A percentile compares a stretch with the other conserved stretches of the same genome.
phyloP scores from a whole-genome alignment of 2,113 vertebrate species.

The Nansenia antarctica region DNA sequence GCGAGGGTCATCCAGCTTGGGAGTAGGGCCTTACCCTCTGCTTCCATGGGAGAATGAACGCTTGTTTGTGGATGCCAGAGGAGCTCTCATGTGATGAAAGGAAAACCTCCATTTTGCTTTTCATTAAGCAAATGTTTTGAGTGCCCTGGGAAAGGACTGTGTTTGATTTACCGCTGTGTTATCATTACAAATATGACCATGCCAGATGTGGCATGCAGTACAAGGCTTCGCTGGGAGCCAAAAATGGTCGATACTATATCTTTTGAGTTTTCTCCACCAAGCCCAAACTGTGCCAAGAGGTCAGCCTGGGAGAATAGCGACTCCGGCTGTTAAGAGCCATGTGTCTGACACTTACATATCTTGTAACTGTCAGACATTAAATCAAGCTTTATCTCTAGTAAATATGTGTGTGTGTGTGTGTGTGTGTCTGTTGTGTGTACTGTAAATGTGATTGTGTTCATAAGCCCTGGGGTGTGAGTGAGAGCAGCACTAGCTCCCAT shows the following conservation, averaged over 20 bases:
- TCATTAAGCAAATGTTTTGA: slow-evolving; percentile 41
- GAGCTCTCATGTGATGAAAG: slow-evolving; percentile 61
- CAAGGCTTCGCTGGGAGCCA: slow-evolving; percentile 54
- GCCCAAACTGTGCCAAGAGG: slow-evolving; percentile 39
- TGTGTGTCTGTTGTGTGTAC: background rate
- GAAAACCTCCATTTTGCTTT: slow-evolving; percentile 51
- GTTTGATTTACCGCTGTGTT: slow-evolving; percentile 66
- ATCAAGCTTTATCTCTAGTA: slow-evolving; percentile 23
- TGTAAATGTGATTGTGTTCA: background rate
- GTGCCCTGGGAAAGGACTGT: slow-evolving; percentile 51
- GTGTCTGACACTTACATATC: slow-evolving; percentile 45
- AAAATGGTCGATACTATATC: slow-evolving; percentile 56
- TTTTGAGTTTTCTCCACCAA: slow-evolving; percentile 42
- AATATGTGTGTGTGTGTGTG: background rate
- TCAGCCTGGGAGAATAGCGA: slow-evolving; percentile 51
- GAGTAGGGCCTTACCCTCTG: slow-evolving; percentile 36
- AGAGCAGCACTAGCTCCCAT: slow-evolving; percentile 8
- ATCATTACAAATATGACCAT: slow-evolving; percentile 65
- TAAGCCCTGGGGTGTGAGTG: slow-evolving; percentile 1
- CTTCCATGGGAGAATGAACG: slow-evolving; percentile 71
- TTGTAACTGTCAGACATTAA: slow-evolving; percentile 41
- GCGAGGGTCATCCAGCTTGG: slow-evolving; percentile 47
- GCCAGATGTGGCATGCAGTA: slow-evolving; percentile 62
- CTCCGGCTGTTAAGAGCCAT: slow-evolving; percentile 39
- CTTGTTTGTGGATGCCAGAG: slow-evolving; percentile 65